Base-by-base conservation (phyloP, 2,888 invertebrate species). In the Thymelicus sylvestris region DNA sequence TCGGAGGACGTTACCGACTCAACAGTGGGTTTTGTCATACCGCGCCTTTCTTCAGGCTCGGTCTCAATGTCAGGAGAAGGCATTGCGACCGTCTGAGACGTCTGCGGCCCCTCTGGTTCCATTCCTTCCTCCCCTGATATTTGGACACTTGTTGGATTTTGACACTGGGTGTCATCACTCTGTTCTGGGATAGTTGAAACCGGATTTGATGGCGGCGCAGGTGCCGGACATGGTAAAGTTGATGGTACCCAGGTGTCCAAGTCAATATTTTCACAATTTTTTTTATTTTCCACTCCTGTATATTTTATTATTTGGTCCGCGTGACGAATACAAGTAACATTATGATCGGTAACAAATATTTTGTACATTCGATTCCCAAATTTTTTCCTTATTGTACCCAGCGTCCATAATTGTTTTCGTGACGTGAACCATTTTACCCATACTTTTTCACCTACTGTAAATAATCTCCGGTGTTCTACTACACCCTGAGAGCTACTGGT, bases 301-400 rank as follows among this genome's bases (percentile, higher is more conserved):
- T 24, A 55, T 55, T 55, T 55, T 24, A 55, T 24, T 55, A 55
- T 55, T 24, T 55, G 24, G 5, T 55, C 24, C 24, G 24, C 55
- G 24, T 55, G 55, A 55, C 55, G 55, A 55, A 24, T 12, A 55
- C 55, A 55, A 24, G 19, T 24, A 7, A 55, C 55, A 55, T 55
- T 24, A 10, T 7, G n/a, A 55, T 55, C 55, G 10, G 1, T 24
- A 24, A 55, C 55, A 55, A 24, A 55, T n/a, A 55, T 12, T 24
- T 55, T 55, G 7, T 50, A 64, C 64, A 64, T 64, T 50, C 38
- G 15, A 13, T 64, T 64, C 10, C 50, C 64, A 31, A 64, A 31
- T 50, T 12, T 38, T 19, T 31, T 8, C 2, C 0, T 64, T 50
- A 64, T 64, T 31, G 3, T 31, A 8, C 64, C 64, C 13, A 50